Evolutionary conservation across 2,113 vertebrate genomes (phyloP).

Genomic region (Gnathonemus echidnorhynchus): DNA sequence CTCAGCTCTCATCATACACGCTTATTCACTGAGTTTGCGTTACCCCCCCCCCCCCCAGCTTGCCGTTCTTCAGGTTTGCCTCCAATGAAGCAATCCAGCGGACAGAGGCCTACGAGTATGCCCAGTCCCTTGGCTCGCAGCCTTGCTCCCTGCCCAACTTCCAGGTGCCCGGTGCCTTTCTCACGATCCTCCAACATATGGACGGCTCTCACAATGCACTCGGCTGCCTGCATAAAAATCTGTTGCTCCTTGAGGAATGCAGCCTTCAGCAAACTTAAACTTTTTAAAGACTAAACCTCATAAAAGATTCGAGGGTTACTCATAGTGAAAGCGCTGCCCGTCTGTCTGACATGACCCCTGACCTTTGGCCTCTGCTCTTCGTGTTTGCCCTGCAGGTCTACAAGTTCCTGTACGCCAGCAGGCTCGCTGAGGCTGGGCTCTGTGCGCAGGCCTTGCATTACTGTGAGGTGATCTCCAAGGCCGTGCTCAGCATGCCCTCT

Average conservation of each 20-base stretch:
- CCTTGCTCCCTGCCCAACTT: constrained; percentile 76
- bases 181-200: neutral
- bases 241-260: neutral
- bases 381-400: constrained; percentile 67
- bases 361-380: neutral
- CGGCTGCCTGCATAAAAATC: neutral
- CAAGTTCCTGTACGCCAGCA: constrained; percentile 92
- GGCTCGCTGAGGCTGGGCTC: constrained; percentile 84
- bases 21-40: neutral
- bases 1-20: neutral
- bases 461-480: constrained; percentile 87
- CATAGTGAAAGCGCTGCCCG: neutral
- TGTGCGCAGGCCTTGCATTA: constrained; percentile 93
- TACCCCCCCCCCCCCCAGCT: constrained; percentile 47
- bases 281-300: neutral
- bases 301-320: neutral
- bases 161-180: constrained; percentile 61
- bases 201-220: neutral
- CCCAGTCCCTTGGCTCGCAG: constrained; percentile 81
- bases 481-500: constrained; percentile 65
- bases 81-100: constrained; percentile 89
- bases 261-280: neutral
- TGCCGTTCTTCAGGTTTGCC: constrained; percentile 79
- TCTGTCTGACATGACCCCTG: neutral
- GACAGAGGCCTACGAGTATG: constrained; percentile 93